A percentile compares a stretch with the other conserved stretches of the same genome.
Conservation (phyloP, 2,113 vertebrate genomes). For the Actenoides hombroni region DNA sequence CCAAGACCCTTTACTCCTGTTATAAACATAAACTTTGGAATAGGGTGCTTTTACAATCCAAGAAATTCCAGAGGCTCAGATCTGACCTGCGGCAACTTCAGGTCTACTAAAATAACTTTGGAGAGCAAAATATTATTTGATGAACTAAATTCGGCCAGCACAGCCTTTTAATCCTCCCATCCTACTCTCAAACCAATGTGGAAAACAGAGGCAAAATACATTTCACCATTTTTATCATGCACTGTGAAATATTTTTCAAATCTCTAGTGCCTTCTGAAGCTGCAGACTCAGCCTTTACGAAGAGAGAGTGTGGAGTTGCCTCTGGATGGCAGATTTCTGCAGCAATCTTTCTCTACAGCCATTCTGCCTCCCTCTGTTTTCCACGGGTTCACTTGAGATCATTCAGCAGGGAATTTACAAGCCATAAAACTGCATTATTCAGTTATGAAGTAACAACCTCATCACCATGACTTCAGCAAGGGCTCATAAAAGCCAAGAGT, state of each 20-base stretch:
- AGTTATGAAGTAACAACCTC: conserved; percentile 50
- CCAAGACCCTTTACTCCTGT: background rate
- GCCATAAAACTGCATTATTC: conserved; percentile 40
- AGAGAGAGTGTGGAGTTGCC: background rate
- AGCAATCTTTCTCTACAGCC: background rate
- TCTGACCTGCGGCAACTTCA: background rate
- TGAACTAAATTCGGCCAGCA: background rate
- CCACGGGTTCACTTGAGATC: background rate
- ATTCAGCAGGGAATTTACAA: conserved; percentile 23
- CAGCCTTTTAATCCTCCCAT: background rate
- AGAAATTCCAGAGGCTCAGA: background rate
- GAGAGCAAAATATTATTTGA: background rate
- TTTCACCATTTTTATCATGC: background rate
- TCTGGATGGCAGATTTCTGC: background rate
- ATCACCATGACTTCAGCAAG: conserved; percentile 41
- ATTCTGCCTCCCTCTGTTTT: background rate
- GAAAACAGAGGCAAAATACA: background rate
- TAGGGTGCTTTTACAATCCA: background rate
- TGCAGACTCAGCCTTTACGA: background rate
- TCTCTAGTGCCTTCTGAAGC: background rate
- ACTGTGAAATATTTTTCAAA: background rate
- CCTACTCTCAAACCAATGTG: background rate
- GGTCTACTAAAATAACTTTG: background rate
- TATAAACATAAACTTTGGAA: background rate
- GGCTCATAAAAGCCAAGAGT: background rate